These are phyloP conservation scores for Ceyx erithaca DNA, from an alignment of 2,797 vertebrate genomes.

Conservation along the genomic window DNA sequence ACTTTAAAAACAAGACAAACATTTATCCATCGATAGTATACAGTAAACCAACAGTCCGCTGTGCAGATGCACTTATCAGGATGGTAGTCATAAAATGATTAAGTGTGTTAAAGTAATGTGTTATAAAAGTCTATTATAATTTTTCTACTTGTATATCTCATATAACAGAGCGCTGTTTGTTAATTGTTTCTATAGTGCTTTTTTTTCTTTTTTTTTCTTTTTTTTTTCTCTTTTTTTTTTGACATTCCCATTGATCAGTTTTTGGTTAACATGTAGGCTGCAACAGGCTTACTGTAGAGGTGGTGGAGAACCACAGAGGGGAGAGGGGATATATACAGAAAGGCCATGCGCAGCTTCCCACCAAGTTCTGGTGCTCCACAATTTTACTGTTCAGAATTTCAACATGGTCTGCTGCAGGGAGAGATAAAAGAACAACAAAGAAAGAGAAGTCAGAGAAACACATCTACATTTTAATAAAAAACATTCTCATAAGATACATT, in stretches of 20 bases:
- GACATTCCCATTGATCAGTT: slow-evolving; percentile 79
- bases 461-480: neutral
- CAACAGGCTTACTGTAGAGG: slow-evolving; percentile 90
- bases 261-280: slow-evolving; percentile 86
- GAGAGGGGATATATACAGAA: slow-evolving; percentile 82
- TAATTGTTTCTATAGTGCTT: slow-evolving; percentile 78
- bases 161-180: slow-evolving; percentile 76
- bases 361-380: slow-evolving; percentile 86
- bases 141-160: slow-evolving; percentile 79
- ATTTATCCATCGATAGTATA: slow-evolving; percentile 83
- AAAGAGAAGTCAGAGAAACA: neutral
- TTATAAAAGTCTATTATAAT: slow-evolving; percentile 78
- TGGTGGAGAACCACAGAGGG: slow-evolving; percentile 85
- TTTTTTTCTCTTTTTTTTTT: slow-evolving; percentile 61
- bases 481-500: neutral
- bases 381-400: slow-evolving; percentile 91
- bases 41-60: slow-evolving; percentile 78
- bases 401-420: slow-evolving; percentile 85
- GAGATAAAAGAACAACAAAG: slow-evolving; percentile 32
- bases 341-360: slow-evolving; percentile 89
- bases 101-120: slow-evolving; percentile 81
- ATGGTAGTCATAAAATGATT: slow-evolving; percentile 78
- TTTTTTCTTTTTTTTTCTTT: slow-evolving; percentile 60
- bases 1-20: slow-evolving; percentile 82
- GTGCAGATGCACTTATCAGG: slow-evolving; percentile 74